Evolutionary conservation across 2,797 vertebrate genomes (phyloP), one percentile per base, ranked within the genome.

Genomic region (Spinus olivaceus): DNA sequence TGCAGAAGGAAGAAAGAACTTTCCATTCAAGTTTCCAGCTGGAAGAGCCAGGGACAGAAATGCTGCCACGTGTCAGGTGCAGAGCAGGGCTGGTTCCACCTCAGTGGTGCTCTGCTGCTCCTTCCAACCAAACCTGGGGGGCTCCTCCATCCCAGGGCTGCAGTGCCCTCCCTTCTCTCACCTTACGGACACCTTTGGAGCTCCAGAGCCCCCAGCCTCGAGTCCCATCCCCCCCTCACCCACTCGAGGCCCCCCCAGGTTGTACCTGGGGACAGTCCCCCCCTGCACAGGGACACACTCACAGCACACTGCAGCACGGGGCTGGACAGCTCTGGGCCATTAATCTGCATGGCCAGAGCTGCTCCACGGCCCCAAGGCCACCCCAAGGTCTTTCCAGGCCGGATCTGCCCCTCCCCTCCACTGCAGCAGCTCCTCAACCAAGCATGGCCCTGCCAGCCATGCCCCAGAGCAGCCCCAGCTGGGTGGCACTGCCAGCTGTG

Each of bases 321-420:
- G 0, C 44, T 21, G 28, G 14, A 7, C 10, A 30, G 56, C 63
- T 66, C 51, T 4, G 42, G 56, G 24, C 33, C 23, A 21, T 81
- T 60, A 83, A 86, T 66, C 73, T 8, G 0, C 0, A 22, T 0
- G 0, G 37, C 32, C 63, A 81, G 1, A 0, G 14, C 59, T n/a
- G 23, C 56, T 83, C 42, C 0, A 0, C 60, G 65, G 54, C 35
- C 67, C 83, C 91, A 93, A 92, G 88, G 80, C 32, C 83, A 53
- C 33, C 16, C 32, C 94, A 94, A 94, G 61, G 69, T 78, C 94
- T 71, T 71, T 50, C 72, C 69, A 60, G 0, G 9, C 35, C 0
- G 0, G 56, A 33, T 32, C 60, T 41, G 9, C n/a, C 18, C 4
- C 72, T 90, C 80, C 56, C 67, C 30, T 27, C 61, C 41, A 1